Evolutionary conservation across 64 coral and sea anemone species (phyloP).

Genomic region (Platygyra sinensis): DNA sequence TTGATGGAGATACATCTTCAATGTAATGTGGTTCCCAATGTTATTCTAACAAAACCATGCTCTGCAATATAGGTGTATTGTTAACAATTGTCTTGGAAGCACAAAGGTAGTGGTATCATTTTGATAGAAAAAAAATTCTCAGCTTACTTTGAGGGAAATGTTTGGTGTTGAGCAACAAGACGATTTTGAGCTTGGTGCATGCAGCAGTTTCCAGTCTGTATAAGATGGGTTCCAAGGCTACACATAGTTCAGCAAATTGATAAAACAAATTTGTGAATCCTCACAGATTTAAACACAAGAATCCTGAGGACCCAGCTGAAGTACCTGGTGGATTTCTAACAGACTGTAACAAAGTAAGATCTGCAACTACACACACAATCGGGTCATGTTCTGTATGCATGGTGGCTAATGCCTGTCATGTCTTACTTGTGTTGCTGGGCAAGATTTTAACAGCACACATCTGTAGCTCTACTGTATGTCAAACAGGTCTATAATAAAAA

Average conservation of each 20-base stretch:
- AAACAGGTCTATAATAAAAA: too few relatives aligned
- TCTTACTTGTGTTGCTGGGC: too few relatives aligned
- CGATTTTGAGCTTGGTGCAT: neutral
- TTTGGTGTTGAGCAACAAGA: neutral
- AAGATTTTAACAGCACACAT: too few relatives aligned
- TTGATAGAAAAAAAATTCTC: neutral
- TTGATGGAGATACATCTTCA: too few relatives aligned
- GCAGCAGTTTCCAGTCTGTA: too few relatives aligned
- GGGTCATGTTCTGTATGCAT: too few relatives aligned
- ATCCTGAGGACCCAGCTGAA: slow-evolving; percentile 92
- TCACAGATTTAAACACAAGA: slow-evolving; percentile 90
- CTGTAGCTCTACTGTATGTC: too few relatives aligned
- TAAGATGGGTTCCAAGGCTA: neutral
- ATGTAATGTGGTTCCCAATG: too few relatives aligned
- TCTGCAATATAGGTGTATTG: neutral
- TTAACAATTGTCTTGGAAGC: too few relatives aligned
- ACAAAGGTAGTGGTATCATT: too few relatives aligned
- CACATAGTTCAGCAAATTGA: neutral
- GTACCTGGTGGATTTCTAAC: slow-evolving; percentile 96
- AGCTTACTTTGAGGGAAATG: too few relatives aligned
- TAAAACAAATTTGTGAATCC: neutral
- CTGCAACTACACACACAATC: neutral
- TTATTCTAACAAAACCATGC: neutral
- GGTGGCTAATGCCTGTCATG: too few relatives aligned
- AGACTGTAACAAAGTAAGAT: slow-evolving; percentile 86